These are phyloP conservation scores for Tupaia tana DNA, from an alignment of 2,113 vertebrate species.

Conservation along the genomic window DNA sequence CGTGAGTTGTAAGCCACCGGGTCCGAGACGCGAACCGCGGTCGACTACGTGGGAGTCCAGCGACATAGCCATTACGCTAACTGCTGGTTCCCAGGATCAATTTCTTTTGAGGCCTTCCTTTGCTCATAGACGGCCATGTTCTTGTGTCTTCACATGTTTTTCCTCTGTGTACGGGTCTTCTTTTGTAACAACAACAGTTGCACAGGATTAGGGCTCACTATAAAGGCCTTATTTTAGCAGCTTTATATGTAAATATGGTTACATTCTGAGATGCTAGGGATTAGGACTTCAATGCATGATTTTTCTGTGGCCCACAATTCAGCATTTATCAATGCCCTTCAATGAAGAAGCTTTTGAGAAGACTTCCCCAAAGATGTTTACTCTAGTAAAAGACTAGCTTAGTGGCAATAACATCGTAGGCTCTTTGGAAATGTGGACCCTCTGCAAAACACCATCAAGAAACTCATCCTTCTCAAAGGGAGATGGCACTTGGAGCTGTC, in stretches of 20 bases:
- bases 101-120: background rate
- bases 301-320: background rate
- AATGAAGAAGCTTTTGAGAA: background rate
- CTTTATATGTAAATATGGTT: too few relatives aligned
- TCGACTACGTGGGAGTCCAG: too few relatives aligned
- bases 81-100: too few relatives aligned
- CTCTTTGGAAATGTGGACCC: background rate
- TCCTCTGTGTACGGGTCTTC: background rate
- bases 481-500: background rate
- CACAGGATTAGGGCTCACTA: background rate
- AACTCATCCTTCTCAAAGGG: accelerated
- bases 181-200: background rate
- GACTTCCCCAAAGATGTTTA: background rate
- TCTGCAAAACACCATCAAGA: background rate
- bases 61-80: too few relatives aligned
- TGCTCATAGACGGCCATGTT: accelerated
- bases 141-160: background rate
- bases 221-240: background rate
- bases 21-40: too few relatives aligned
- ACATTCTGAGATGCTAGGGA: background rate
- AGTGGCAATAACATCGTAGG: background rate
- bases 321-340: too few relatives aligned
- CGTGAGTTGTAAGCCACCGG: too few relatives aligned
- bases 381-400: background rate
- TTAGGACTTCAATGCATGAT: background rate